Conservation (phyloP, 1,140 invertebrate species). For the Trachymyrmex cornetzi region DNA sequence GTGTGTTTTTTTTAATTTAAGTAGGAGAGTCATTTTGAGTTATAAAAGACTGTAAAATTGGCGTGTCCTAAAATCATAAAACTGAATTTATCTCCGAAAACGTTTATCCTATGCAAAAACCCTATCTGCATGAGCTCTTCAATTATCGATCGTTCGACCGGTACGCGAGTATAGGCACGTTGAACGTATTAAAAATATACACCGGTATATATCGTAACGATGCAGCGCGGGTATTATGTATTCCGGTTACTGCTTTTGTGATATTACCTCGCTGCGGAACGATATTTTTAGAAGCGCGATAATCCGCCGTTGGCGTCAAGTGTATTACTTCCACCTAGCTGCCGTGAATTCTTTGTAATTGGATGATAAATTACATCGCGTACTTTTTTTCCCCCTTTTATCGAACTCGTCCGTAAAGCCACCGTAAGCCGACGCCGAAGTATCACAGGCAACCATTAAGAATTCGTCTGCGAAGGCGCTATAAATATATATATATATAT, state of each 20-base stretch:
- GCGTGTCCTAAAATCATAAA: background rate
- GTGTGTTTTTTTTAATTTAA: background rate
- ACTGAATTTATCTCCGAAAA: slow-evolving; percentile 29
- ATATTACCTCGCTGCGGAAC: slow-evolving; percentile 38
- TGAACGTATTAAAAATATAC: slow-evolving; percentile 56
- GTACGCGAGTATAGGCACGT: background rate
- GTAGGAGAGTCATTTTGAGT: background rate
- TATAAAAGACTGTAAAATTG: background rate
- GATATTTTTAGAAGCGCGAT: slow-evolving; percentile 61
- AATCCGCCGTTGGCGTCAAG: slow-evolving; percentile 55
- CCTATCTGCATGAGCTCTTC: background rate
- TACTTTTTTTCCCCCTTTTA: slow-evolving; percentile 7
- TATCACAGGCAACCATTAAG: background rate
- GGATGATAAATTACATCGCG: slow-evolving; percentile 49
- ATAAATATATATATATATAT: background rate
- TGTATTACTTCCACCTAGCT: slow-evolving; percentile 59
- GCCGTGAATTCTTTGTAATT: slow-evolving; percentile 57
- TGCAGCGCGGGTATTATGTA: slow-evolving; percentile 54
- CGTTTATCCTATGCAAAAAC: background rate
- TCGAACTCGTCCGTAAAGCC: slow-evolving; percentile 9
- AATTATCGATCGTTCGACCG: slow-evolving; percentile 43
- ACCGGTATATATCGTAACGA: slow-evolving; percentile 24
- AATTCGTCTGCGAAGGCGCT: slow-evolving; percentile 3
- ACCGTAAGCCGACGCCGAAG: background rate
- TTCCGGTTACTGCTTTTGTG: slow-evolving; percentile 54